Percentiles rank a stretch among this genome's conserved stretches.
These are phyloP conservation scores for Leistus spinibarbis DNA, from an alignment of 2,888 invertebrate genomes.

Conservation along the genomic window DNA sequence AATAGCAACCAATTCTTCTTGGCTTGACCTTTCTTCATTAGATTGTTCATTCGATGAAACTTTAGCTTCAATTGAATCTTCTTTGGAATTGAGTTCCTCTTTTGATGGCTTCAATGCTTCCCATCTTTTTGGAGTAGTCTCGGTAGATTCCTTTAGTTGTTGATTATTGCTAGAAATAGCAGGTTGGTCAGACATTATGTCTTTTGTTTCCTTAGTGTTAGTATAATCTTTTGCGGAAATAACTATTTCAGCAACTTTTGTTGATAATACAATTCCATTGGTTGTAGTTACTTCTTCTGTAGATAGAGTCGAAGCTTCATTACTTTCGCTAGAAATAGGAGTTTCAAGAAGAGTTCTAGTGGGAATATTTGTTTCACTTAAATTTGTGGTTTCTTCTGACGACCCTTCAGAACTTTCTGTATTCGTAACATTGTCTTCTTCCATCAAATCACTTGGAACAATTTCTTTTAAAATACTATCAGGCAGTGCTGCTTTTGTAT, in stretches of 20 bases:
- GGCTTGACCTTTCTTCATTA: background rate
- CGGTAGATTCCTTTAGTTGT: no score
- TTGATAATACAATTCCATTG: conserved; percentile 41
- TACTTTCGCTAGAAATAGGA: background rate
- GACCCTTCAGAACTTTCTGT: background rate
- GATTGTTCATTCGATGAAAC: background rate
- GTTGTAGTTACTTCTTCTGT: conserved; percentile 37
- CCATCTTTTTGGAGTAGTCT: no score
- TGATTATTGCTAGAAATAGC: no score
- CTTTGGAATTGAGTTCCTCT: background rate
- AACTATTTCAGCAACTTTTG: conserved; percentile 29
- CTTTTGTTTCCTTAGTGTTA: background rate
- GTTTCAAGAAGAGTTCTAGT: conserved; percentile 1
- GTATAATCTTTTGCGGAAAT: background rate
- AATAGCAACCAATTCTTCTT: background rate
- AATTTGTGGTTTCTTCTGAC: background rate
- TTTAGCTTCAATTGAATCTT: background rate
- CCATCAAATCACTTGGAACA: conserved; percentile 46
- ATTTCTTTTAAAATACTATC: conserved; percentile 47
- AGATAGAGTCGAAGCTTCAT: background rate
- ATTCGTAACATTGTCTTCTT: conserved; percentile 36
- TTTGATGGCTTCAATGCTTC: no score
- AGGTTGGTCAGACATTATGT: background rate
- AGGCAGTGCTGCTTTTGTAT: conserved; percentile 48
- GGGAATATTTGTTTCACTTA: background rate